Conservation (phyloP, 2,113 vertebrate genomes). For the Alligator mississippiensis region DNA sequence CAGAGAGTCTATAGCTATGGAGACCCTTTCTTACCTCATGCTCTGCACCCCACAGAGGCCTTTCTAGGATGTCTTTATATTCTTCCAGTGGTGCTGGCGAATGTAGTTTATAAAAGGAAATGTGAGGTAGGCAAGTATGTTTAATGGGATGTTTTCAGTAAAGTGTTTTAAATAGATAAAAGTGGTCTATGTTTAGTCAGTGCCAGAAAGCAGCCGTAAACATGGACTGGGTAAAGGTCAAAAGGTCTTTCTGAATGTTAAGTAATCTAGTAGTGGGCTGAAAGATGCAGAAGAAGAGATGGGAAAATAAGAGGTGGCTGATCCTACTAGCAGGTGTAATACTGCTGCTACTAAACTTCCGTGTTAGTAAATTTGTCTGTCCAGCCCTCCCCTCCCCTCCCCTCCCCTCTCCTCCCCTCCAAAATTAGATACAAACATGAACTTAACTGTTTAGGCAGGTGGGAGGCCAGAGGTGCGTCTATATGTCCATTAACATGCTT, state of each 20-base stretch:
- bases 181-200: background rate
- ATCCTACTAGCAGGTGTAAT: background rate
- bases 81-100: background rate
- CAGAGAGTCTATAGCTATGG: background rate
- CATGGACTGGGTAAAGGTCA: background rate
- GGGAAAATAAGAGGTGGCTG: background rate
- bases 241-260: no score
- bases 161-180: rapidly evolving
- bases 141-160: background rate
- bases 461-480: no score
- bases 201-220: rapidly evolving
- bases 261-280: rapidly evolving
- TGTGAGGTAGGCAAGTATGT: background rate
- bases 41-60: background rate
- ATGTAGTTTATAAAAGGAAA: background rate
- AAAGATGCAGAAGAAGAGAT: background rate
- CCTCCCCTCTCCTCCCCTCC: no score
- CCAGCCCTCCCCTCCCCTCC: no score
- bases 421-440: no score
- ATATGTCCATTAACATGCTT: no score
- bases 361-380: no score
- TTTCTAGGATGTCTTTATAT: background rate
- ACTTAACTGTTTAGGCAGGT: no score
- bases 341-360: no score
- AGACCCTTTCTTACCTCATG: background rate